These are phyloP conservation scores for Lynx canadensis DNA, from an alignment of 2,113 vertebrate species.

Conservation along the genomic window DNA sequence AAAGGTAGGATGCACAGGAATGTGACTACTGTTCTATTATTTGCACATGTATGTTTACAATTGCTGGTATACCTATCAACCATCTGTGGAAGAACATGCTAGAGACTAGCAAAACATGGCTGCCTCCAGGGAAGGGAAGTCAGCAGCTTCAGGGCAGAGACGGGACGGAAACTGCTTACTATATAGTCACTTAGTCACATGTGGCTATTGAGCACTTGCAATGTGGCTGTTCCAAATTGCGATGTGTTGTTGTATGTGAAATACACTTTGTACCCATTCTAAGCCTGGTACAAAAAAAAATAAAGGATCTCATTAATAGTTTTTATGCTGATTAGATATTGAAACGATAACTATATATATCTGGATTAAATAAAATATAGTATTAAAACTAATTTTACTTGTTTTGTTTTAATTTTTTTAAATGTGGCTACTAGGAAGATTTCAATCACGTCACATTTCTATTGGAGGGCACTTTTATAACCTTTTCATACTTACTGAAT, in stretches of 20 bases:
- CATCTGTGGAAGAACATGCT: not conserved
- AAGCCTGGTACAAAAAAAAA: not conserved
- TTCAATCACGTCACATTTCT: not conserved
- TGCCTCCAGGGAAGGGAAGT: not conserved
- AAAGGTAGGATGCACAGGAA: not conserved
- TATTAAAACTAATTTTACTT: conserved; percentile 17
- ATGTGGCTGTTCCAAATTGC: not conserved
- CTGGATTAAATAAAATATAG: not conserved
- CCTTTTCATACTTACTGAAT: not conserved
- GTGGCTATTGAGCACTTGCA: not conserved
- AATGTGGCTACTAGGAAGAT: not conserved
- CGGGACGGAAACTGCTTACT: not conserved
- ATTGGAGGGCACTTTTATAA: not conserved
- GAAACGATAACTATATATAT: not conserved
- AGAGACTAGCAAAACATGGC: not conserved
- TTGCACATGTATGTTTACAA: not conserved
- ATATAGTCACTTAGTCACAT: not conserved
- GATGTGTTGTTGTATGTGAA: not conserved
- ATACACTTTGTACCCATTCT: not conserved
- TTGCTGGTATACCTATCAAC: not conserved
- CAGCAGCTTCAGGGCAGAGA: not conserved
- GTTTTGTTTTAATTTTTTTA: conserved; percentile 17
- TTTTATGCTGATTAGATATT: not conserved
- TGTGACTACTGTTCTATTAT: not conserved
- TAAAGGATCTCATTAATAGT: not conserved